Evolutionary conservation across 1,140 invertebrate genomes (phyloP).

Genomic region (Megalonaias nervosa): DNA sequence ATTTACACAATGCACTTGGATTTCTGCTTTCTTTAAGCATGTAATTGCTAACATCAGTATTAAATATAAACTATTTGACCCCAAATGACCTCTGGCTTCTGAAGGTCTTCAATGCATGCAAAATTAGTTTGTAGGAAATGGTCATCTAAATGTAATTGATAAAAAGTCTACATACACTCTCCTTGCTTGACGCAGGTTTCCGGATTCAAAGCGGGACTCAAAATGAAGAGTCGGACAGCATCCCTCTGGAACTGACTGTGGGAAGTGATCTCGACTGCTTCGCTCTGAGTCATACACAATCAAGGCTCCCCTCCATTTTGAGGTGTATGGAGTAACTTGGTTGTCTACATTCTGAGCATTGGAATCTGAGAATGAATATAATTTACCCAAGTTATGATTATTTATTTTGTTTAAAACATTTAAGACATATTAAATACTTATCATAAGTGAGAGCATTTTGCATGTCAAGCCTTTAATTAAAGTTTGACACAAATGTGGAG

Average conservation of each 20-base stretch:
- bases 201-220: constrained; percentile 71
- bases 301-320: constrained; percentile 64
- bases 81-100: too few relatives aligned
- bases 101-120: too few relatives aligned
- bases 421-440: neutral
- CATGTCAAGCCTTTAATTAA: too few relatives aligned
- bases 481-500: constrained; percentile 3
- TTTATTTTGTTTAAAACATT: neutral
- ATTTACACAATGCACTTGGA: too few relatives aligned
- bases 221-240: constrained; percentile 67
- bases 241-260: constrained; percentile 54
- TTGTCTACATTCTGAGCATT: constrained; percentile 57
- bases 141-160: neutral
- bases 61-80: too few relatives aligned
- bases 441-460: neutral
- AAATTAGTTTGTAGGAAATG: too few relatives aligned
- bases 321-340: constrained; percentile 55
- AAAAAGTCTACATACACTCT: constrained; percentile 63
- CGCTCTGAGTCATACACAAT: constrained; percentile 67
- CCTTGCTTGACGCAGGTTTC: constrained; percentile 68
- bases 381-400: neutral
- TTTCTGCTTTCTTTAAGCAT: too few relatives aligned
- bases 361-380: constrained; percentile 45
- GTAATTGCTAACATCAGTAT: too few relatives aligned
- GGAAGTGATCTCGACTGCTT: constrained; percentile 57